Percentiles rank a stretch among this genome's conserved stretches.
Evolutionary conservation across 2,888 invertebrate genomes (phyloP).

Genomic region (Psylliodes chrysocephalus): DNA sequence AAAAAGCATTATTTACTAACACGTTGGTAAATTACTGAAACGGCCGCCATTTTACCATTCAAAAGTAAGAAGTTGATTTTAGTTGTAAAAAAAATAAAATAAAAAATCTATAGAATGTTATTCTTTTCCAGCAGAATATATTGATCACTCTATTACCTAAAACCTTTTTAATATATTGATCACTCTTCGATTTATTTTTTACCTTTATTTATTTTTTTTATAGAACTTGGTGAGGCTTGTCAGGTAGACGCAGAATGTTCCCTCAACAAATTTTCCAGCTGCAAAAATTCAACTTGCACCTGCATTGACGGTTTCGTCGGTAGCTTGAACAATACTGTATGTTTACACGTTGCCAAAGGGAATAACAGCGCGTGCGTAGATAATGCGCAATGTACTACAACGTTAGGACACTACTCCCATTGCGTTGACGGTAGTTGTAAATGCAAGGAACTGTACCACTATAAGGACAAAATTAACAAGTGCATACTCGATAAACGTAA

Average conservation of each 20-base stretch:
- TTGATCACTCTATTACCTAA: too few relatives aligned
- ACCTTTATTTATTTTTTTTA: conserved; percentile 41
- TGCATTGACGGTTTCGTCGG: conserved; percentile 50
- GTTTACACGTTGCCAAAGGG: conserved; percentile 50
- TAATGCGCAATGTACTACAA: conserved; percentile 51
- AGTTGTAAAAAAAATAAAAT: too few relatives aligned
- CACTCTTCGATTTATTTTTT: too few relatives aligned
- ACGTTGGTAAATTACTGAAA: too few relatives aligned
- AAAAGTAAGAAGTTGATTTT: too few relatives aligned
- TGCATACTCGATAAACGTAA: conserved; percentile 54
- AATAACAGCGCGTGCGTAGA: conserved; percentile 50
- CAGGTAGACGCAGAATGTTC: conserved; percentile 50
- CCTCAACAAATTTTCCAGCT: conserved; percentile 44
- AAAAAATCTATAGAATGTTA: too few relatives aligned
- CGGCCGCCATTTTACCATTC: too few relatives aligned
- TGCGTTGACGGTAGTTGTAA: conserved; percentile 52
- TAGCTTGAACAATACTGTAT: conserved; percentile 39
- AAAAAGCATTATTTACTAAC: too few relatives aligned
- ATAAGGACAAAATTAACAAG: conserved; percentile 45
- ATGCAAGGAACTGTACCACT: conserved; percentile 53
- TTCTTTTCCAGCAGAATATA: too few relatives aligned
- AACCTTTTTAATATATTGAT: too few relatives aligned
- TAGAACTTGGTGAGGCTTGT: conserved; percentile 54
- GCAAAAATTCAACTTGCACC: conserved; percentile 48
- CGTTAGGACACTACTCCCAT: conserved; percentile 48